phyloP scores from a whole-genome alignment of 2,797 vertebrate species.

The Buceros bicornis region DNA sequence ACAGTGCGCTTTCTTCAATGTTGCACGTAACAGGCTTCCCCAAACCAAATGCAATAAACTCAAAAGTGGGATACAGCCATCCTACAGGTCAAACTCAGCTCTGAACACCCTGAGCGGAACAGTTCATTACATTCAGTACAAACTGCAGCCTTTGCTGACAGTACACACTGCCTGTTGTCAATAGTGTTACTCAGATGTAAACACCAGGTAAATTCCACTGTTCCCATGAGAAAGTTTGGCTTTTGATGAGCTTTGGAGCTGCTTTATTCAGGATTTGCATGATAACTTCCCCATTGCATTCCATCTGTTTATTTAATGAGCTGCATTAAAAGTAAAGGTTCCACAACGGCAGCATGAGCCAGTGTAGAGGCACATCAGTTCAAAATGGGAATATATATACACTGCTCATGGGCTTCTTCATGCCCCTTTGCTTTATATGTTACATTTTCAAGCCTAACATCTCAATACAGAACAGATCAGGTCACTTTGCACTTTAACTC shows the following conservation, averaged over 20 bases:
- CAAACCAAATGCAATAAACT: not conserved
- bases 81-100: not conserved
- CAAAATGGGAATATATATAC: not conserved
- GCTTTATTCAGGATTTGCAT: not conserved
- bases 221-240: not conserved
- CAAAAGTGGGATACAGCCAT: not conserved
- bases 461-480: not conserved
- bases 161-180: not conserved
- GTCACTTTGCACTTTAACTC: not conserved
- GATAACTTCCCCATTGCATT: not conserved
- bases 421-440: not conserved
- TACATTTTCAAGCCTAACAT: not conserved
- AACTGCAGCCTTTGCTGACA: not conserved
- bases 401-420: not conserved
- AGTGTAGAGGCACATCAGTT: not conserved
- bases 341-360: not conserved
- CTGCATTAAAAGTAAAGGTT: not conserved
- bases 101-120: not conserved
- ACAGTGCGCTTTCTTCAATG: not conserved
- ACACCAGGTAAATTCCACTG: not conserved
- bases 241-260: not conserved
- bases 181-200: not conserved
- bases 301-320: not conserved
- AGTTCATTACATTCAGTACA: not conserved
- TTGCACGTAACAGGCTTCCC: not conserved